phyloP scores from a whole-genome alignment of 1,140 invertebrate genomes.

The Platyura marginata region DNA sequence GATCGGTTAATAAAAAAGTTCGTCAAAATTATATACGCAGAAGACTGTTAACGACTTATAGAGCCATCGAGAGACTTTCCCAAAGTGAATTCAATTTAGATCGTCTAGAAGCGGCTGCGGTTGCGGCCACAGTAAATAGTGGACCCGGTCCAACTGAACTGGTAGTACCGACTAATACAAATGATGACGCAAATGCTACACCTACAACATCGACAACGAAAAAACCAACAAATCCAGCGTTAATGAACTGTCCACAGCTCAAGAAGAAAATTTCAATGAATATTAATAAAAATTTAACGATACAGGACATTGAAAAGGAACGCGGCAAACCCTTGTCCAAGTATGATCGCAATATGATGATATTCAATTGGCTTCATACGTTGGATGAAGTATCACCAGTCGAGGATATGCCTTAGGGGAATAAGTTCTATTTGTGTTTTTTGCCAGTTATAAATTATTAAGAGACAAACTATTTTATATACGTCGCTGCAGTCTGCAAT shows the following conservation, averaged over 20 bases:
- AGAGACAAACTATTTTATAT: no score
- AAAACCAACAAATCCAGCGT: constrained; percentile 6
- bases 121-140: constrained; percentile 5
- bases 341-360: constrained; percentile 82
- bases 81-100: constrained; percentile 69
- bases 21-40: constrained; percentile 54
- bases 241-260: not conserved
- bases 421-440: no score
- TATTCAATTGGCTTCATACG: constrained; percentile 79
- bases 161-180: constrained; percentile 21
- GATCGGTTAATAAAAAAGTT: constrained; percentile 68
- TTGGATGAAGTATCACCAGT: constrained; percentile 46
- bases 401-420: constrained; percentile 31
- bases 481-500: no score
- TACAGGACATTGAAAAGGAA: constrained; percentile 62
- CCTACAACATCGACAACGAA: constrained; percentile 5
- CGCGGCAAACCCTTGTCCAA: constrained; percentile 65
- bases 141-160: constrained; percentile 11
- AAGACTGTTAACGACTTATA: constrained; percentile 58
- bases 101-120: constrained; percentile 34
- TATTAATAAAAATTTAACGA: constrained; percentile 30
- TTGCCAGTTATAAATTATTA: no score
- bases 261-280: not conserved
- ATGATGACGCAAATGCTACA: constrained; percentile 6
- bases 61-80: constrained; percentile 58